Evolutionary conservation across 2,888 invertebrate genomes (phyloP), one percentile per base, ranked within the genome.

Genomic region (Cabera pusaria): DNA sequence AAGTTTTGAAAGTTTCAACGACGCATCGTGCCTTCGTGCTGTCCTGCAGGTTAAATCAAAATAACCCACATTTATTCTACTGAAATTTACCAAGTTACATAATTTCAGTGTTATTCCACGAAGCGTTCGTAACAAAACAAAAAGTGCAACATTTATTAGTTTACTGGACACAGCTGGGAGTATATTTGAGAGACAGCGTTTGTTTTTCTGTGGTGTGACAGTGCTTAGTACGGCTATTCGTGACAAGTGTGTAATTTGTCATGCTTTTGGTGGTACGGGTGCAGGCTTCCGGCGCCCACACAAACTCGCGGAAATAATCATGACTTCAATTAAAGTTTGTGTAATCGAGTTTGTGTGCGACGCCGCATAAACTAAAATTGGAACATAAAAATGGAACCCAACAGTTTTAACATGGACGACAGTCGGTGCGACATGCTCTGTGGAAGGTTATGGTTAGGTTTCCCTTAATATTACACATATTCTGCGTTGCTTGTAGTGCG

Each of bases 231-330:
- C 61, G 63, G 48, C 65, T 64, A 66, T 56, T 59, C 49, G 59
- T 56, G 62, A 65, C 55, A 63, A 64, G 67, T 74, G 64, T 69
- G 60, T 60, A 67, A 59, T 67, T 63, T 76, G 79, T 78, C 86
- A 86, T 86, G 86, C 86, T 79, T 63, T 67, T 74, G 77, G 84
- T 79, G 82, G 84, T 79, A 85, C 86, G 80, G 77, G 86, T 87
- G 87, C 86, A 84, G 86, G 81, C 79, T 58, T 56, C 53, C 51
- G 46, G 53, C 59, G 72, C 73, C 68, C 75, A 71, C 78, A 78
- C 75, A 75, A 80, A 80, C 73, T 48, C 53, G 56, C 37, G 17
- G 21, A 40, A 12, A 18, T 25, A 37, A 38, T 40, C 43, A 42
- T 19, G 37, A 42, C 44, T 43, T 11, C 37, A 42, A 48, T 46